Base-by-base conservation (phyloP, 2,888 invertebrate species). In the Drosophila stalkeri region DNA sequence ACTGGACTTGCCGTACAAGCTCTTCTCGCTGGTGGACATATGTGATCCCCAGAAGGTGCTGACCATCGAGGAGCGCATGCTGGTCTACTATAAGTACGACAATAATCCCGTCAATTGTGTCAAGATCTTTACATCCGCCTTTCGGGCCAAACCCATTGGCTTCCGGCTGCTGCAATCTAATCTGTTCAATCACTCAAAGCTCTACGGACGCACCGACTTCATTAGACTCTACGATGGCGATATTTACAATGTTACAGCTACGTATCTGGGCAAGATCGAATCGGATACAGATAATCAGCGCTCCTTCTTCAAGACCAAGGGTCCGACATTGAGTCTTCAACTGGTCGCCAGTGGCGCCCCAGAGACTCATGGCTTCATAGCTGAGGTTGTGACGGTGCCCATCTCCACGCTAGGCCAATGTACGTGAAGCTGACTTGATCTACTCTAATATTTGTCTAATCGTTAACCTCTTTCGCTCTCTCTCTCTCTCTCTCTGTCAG, bases 71-170 rank as follows among this genome's bases (percentile, higher is more conserved):
- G 98, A 99, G 91, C 94, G 99, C 54, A 95, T 99, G 7, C 93
- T 99, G 0, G 92, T 99, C 23, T 99, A 99, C 92, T 99, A 98
- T 93, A 99, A 99, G 92, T 99, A 99, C 90, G 98, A 98, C 90
- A 98, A 98, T 83, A 96, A 96, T 92, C 98, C 99, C 0, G 97
- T 99, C 0, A 99, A 99, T 91, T 99, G 99, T 91, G 97, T 99
- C 0, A 99, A 99, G 93, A 98, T 99, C 81, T 98, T 99, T 92
- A 96, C 96, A 64, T 97, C 98, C 72, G 95, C 96, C 70, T 97
- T 96, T 90, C 95, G 96, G 73, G 96, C 97, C 0, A 98, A 98
- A 91, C 97, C 96, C 16, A 95, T 99, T 86, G 98, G 98, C 11
- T 97, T 99, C 88, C 94, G 99, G 71, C 94, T 99, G 52, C 93